phyloP scores from a whole-genome alignment of 2,797 vertebrate genomes.

The Notamacropus eugenii region DNA sequence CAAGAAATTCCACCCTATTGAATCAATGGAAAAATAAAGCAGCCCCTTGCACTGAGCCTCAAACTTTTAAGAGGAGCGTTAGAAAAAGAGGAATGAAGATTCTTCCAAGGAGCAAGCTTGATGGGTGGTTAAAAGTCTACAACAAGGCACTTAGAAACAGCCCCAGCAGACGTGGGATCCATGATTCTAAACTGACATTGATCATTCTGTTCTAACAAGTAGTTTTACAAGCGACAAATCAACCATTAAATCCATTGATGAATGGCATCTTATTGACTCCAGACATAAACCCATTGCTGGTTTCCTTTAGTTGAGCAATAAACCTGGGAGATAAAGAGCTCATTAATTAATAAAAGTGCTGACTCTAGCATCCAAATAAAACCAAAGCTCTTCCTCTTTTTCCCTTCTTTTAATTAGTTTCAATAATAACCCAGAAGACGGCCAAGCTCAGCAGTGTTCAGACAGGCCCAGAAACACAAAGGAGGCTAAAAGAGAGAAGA shows the following conservation, averaged over 20 bases:
- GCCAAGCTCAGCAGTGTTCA: slow-evolving; percentile 59
- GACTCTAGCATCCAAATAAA: slow-evolving; percentile 52
- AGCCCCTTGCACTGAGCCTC: neutral
- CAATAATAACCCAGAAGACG: slow-evolving; percentile 43
- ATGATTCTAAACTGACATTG: slow-evolving; percentile 24
- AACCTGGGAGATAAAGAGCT: slow-evolving; percentile 43
- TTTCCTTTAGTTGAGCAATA: slow-evolving; percentile 40
- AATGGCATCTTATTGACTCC: slow-evolving; percentile 26
- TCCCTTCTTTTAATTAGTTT: slow-evolving; percentile 65
- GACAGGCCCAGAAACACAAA: slow-evolving; percentile 61
- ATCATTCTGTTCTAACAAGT: slow-evolving; percentile 9
- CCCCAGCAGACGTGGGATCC: neutral
- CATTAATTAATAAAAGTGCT: slow-evolving; percentile 29
- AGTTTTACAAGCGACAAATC: slow-evolving; percentile 8
- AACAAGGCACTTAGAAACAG: slow-evolving; percentile 22
- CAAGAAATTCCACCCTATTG: neutral
- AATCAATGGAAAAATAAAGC: neutral
- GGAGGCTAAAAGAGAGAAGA: neutral
- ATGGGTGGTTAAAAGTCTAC: slow-evolving; percentile 22
- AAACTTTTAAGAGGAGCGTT: neutral
- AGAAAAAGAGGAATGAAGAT: slow-evolving; percentile 6
- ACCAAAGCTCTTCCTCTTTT: slow-evolving; percentile 44
- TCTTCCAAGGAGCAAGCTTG: slow-evolving; percentile 1
- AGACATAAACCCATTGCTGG: slow-evolving; percentile 18
- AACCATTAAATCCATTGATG: neutral